Evolutionary conservation across 2,797 vertebrate genomes (phyloP).

Genomic region (Channa striata): DNA sequence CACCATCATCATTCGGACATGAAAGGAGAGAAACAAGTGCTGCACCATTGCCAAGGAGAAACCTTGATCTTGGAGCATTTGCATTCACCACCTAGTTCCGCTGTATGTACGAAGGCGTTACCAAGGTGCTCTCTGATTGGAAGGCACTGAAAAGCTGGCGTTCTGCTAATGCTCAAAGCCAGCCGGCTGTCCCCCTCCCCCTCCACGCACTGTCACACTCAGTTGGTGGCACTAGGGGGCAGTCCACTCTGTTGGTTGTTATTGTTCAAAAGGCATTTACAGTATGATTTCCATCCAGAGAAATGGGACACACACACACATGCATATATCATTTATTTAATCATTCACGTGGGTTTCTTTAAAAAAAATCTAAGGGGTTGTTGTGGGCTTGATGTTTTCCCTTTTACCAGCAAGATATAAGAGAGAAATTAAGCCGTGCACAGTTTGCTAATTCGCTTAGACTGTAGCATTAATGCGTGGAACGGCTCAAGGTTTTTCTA

Average conservation of each 20-base stretch:
- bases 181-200: conserved; percentile 24
- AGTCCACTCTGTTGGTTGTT: conserved; percentile 82
- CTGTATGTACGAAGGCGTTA: conserved; percentile 66
- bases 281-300: conserved; percentile 34
- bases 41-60: conserved; percentile 74
- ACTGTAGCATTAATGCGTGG: conserved; percentile 21
- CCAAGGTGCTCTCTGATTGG: conserved; percentile 74
- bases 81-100: conserved; percentile 74
- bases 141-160: conserved; percentile 61
- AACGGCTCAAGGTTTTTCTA: neutral
- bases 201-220: conserved; percentile 51
- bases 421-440: conserved; percentile 20
- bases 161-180: conserved; percentile 71
- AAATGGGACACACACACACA: conserved; percentile 33
- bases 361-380: conserved; percentile 30
- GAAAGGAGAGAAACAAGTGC: conserved; percentile 76
- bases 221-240: conserved; percentile 83
- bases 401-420: conserved; percentile 14
- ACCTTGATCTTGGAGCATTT: conserved; percentile 80
- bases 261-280: conserved; percentile 42
- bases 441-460: conserved; percentile 37
- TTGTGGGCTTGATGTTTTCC: conserved; percentile 30
- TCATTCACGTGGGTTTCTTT: conserved; percentile 42
- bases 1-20: conserved; percentile 76
- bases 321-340: conserved; percentile 41